Conservation (phyloP, 1,140 invertebrate species). For the Drosophila insularis region DNA sequence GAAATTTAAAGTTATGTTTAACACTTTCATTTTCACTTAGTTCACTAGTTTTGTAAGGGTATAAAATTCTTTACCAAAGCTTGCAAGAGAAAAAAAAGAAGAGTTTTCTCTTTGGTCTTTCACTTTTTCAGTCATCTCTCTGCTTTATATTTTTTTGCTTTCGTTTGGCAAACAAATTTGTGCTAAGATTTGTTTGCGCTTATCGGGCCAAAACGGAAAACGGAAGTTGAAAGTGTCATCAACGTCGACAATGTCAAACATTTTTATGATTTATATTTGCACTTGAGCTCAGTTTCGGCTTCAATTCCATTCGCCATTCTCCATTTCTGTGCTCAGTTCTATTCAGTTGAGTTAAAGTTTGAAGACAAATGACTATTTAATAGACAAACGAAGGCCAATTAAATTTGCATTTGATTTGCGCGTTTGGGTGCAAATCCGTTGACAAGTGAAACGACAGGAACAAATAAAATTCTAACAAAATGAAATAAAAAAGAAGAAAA, state of each 20-base stretch:
- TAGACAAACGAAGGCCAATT: slow-evolving; percentile 65
- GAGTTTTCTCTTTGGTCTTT: slow-evolving; percentile 11
- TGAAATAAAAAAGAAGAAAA: neutral
- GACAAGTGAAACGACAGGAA: slow-evolving; percentile 28
- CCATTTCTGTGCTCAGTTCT: neutral
- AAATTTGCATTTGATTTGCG: slow-evolving; percentile 70
- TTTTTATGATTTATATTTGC: slow-evolving; percentile 27
- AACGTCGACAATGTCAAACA: slow-evolving; percentile 20
- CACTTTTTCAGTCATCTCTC: neutral
- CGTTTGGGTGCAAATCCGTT: slow-evolving; percentile 53
- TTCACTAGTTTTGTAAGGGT: neutral
- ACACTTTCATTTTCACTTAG: no score
- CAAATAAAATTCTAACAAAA: slow-evolving; percentile 31
- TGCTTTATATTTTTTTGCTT: neutral
- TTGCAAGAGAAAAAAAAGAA: neutral
- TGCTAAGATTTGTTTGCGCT: slow-evolving; percentile 19
- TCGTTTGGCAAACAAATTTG: slow-evolving; percentile 20
- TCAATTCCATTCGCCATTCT: neutral
- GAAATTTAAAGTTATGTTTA: no score
- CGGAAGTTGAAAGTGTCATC: slow-evolving; percentile 21
- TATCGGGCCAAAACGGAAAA: slow-evolving; percentile 11
- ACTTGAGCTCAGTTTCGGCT: slow-evolving; percentile 23
- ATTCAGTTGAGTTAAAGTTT: slow-evolving; percentile 5
- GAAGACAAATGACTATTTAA: slow-evolving; percentile 61
- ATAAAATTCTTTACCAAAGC: slow-evolving; percentile 7